phyloP scores from a whole-genome alignment of 2,113 vertebrate genomes.

The Lasiurus borealis region DNA sequence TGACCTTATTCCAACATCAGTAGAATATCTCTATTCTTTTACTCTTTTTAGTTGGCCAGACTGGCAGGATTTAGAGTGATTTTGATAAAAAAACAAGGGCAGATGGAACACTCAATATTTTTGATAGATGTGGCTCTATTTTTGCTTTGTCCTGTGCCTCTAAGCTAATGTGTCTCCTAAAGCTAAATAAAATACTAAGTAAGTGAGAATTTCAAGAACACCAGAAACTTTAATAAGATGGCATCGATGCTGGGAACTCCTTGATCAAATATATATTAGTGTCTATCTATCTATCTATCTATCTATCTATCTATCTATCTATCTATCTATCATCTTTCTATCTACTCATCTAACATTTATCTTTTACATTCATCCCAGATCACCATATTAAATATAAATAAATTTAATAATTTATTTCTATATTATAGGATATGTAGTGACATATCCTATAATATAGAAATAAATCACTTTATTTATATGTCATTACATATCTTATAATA shows the following conservation, averaged over 20 bases:
- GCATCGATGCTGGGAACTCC: background rate
- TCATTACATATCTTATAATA: background rate
- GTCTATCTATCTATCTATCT: background rate
- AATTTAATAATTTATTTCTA: too few relatives aligned
- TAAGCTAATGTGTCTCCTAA: conserved; percentile 4
- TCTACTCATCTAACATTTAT: background rate
- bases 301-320: background rate
- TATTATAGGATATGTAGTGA: too few relatives aligned
- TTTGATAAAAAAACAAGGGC: conserved; percentile 63
- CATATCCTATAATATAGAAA: too few relatives aligned
- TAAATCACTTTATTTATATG: too few relatives aligned
- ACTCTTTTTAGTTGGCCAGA: conserved; percentile 28
- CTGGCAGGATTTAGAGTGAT: conserved; percentile 58
- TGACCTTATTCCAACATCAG: conserved; percentile 62
- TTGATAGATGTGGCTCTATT: conserved; percentile 36
- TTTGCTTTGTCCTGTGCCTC: background rate
- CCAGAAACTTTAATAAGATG: background rate
- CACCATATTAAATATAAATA: background rate
- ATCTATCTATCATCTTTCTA: background rate
- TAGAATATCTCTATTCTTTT: conserved; percentile 64
- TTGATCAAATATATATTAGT: background rate
- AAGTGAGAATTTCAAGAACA: background rate
- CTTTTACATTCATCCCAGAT: background rate
- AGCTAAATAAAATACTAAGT: conserved; percentile 32
- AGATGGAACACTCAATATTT: conserved; percentile 51